A percentile compares a stretch with the other conserved stretches of the same genome.
These are phyloP conservation scores for Raphicerus campestris DNA, from an alignment of 2,113 vertebrate species.

Conservation along the genomic window DNA sequence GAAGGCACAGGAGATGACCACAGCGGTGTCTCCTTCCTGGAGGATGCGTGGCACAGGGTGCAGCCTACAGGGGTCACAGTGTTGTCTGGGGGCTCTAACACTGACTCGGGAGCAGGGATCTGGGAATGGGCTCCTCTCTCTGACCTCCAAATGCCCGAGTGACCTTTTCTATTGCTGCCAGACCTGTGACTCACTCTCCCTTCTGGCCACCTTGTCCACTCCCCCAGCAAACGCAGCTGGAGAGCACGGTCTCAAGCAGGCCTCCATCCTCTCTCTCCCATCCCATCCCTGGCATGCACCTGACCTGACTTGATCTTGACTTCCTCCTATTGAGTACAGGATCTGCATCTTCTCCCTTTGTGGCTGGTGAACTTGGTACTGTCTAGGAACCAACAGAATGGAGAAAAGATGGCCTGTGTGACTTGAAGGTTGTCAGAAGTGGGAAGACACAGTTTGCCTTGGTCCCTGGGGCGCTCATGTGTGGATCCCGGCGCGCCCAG, in stretches of 20 bases:
- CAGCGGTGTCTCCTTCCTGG: accelerated
- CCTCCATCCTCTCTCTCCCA: accelerated
- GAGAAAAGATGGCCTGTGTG: too few relatives aligned
- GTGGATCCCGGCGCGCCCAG: background rate
- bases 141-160: too few relatives aligned
- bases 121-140: background rate
- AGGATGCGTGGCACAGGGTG: accelerated
- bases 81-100: background rate
- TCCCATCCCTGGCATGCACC: background rate
- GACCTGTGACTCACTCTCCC: too few relatives aligned
- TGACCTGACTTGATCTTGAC: background rate
- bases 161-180: accelerated
- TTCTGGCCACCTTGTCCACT: background rate
- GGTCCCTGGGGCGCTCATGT: background rate
- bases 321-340: background rate
- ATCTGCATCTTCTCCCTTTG: background rate
- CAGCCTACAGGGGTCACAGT: background rate
- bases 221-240: accelerated
- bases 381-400: background rate
- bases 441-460: background rate
- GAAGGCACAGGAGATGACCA: accelerated
- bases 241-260: background rate
- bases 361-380: background rate
- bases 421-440: background rate
- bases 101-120: background rate